Conservation (phyloP, 2,113 vertebrate genomes). For the Nibea albiflora region DNA sequence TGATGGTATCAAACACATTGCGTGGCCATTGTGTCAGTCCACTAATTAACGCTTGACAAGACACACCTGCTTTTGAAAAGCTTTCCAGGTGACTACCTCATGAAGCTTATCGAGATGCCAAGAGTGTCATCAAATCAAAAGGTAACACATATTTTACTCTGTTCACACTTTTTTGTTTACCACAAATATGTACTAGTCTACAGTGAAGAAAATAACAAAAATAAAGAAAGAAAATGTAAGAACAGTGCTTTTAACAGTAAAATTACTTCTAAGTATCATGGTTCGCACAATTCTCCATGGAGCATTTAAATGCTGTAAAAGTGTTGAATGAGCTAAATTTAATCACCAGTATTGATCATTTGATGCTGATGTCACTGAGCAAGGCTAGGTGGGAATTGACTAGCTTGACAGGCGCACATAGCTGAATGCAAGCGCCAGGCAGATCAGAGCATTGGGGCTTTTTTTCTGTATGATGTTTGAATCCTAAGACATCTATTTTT, state of each 20-base stretch:
- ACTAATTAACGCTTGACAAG: no score
- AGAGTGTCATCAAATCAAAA: no score
- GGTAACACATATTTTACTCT: no score
- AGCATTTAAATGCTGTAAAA: neutral
- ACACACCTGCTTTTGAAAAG: no score
- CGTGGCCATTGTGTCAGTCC: no score
- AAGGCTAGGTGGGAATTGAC: conserved; percentile 46
- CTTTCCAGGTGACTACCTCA: no score
- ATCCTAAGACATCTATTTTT: conserved; percentile 61
- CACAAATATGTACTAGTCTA: no score
- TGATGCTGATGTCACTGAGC: conserved; percentile 31
- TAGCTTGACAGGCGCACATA: conserved; percentile 18
- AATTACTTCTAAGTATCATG: neutral
- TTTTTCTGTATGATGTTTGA: conserved; percentile 20
- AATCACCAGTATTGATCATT: conserved; percentile 25
- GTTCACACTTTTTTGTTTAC: no score
- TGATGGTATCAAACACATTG: no score
- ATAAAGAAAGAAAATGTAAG: neutral
- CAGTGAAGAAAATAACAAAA: no score
- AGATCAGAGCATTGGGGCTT: conserved; percentile 21
- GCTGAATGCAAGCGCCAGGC: conserved; percentile 20
- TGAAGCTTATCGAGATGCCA: no score
- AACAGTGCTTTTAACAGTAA: neutral
- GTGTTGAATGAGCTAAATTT: conserved; percentile 35
- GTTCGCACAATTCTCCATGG: neutral